Evolutionary conservation across 2,888 invertebrate genomes (phyloP).

Genomic region (Acleris laterana): DNA sequence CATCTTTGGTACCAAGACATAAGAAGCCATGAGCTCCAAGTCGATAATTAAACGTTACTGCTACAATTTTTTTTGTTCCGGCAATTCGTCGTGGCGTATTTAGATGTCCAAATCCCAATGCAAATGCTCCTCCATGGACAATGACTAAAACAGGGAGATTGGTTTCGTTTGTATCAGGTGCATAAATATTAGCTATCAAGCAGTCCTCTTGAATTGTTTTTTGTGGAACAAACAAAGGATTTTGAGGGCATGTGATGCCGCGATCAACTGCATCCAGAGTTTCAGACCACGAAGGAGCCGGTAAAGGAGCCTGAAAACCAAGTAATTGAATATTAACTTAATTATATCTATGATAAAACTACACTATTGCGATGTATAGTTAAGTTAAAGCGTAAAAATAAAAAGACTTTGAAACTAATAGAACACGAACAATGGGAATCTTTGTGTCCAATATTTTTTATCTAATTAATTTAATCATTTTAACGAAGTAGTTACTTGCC

Average conservation of each 20-base stretch:
- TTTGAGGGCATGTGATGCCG: neutral
- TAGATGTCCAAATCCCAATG: neutral
- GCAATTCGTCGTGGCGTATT: constrained; percentile 8
- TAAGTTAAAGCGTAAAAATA: no score
- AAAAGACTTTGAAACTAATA: no score
- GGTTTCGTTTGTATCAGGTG: constrained; percentile 3
- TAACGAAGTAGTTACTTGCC: no score
- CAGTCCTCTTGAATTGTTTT: constrained; percentile 9
- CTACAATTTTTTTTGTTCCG: constrained; percentile 8
- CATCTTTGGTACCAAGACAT: constrained; percentile 36
- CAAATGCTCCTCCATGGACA: constrained; percentile 17
- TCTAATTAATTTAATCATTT: no score
- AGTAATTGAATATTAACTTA: no score
- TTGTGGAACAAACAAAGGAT: neutral
- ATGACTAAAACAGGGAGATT: constrained; percentile 17
- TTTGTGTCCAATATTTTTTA: no score
- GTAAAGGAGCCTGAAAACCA: constrained; percentile 3
- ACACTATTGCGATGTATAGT: no score
- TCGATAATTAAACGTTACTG: constrained; percentile 35
- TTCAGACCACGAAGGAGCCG: neutral
- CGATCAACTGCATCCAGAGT: constrained; percentile 10
- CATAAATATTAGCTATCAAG: constrained; percentile 13
- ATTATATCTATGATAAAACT: no score
- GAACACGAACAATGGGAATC: no score
- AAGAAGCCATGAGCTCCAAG: constrained; percentile 35